A percentile compares a stretch with the other conserved stretches of the same genome.
These are phyloP conservation scores for Cuculus canorus DNA, from an alignment of 2,797 vertebrate genomes.

Conservation along the genomic window DNA sequence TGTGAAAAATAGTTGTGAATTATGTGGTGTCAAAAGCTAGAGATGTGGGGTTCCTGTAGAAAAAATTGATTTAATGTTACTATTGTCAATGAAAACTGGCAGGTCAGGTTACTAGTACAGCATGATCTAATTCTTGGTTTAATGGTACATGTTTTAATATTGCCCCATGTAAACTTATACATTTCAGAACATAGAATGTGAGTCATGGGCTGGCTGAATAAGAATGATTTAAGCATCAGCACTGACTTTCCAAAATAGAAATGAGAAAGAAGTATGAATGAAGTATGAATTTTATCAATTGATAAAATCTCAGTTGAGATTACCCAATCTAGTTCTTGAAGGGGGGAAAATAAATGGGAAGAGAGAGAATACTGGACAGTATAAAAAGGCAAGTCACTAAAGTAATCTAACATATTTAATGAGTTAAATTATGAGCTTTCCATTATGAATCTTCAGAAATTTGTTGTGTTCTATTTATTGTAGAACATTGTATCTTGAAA, in stretches of 20 bases:
- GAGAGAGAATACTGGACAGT: not conserved
- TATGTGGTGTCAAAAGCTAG: not conserved
- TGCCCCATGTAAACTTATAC: not conserved
- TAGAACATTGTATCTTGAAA: not conserved
- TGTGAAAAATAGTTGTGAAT: not conserved
- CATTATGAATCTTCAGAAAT: not conserved
- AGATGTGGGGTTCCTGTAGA: not conserved
- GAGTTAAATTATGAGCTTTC: not conserved
- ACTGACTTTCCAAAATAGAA: not conserved
- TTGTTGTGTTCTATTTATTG: not conserved
- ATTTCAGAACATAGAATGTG: not conserved
- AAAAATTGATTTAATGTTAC: not conserved
- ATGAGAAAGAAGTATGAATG: not conserved
- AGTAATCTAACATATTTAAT: not conserved
- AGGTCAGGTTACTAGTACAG: not conserved
- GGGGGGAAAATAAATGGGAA: fast-evolving
- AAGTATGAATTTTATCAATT: not conserved
- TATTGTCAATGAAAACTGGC: not conserved
- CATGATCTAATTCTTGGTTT: not conserved
- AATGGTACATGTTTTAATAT: not conserved
- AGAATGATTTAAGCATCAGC: not conserved
- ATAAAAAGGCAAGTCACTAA: not conserved
- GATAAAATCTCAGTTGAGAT: not conserved
- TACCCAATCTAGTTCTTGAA: not conserved
- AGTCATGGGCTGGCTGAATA: no score